phyloP scores from a whole-genome alignment of 2,797 vertebrate genomes.

The Hybognathus amarus region DNA sequence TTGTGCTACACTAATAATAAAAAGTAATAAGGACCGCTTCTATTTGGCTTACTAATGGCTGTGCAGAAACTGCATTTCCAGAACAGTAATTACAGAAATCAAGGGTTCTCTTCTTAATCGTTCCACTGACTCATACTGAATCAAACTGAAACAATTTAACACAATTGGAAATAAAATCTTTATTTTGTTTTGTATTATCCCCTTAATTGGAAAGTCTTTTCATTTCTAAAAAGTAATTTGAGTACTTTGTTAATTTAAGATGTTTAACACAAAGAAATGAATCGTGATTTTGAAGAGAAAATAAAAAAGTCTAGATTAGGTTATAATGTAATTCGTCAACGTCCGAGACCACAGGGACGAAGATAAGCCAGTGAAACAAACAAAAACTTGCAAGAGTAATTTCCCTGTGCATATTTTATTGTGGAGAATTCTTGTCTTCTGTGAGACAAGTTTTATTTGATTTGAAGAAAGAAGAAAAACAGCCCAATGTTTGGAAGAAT shows the following conservation, averaged over 20 bases:
- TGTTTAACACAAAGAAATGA: neutral
- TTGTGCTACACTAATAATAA: neutral
- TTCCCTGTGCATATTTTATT: neutral
- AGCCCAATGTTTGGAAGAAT: constrained; percentile 6
- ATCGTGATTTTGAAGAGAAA: neutral
- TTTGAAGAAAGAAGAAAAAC: constrained; percentile 7
- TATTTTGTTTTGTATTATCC: too few relatives aligned
- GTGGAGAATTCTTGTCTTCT: neutral
- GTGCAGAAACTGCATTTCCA: neutral
- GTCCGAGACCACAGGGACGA: neutral
- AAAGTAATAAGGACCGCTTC: neutral
- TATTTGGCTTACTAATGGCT: neutral
- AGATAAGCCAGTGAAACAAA: neutral
- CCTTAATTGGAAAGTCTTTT: too few relatives aligned
- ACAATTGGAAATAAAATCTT: too few relatives aligned
- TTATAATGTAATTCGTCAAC: neutral
- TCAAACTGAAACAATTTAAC: constrained; percentile 5
- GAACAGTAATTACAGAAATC: neutral
- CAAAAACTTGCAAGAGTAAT: constrained; percentile 2
- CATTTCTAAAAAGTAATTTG: too few relatives aligned
- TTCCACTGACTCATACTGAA: neutral
- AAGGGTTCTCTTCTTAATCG: neutral
- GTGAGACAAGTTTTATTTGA: neutral
- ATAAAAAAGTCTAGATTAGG: neutral
- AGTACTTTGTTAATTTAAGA: neutral